Evolutionary conservation across 1,140 invertebrate species (phyloP), one percentile per base, ranked within the genome.

Genomic region (Colletes latitarsis): DNA sequence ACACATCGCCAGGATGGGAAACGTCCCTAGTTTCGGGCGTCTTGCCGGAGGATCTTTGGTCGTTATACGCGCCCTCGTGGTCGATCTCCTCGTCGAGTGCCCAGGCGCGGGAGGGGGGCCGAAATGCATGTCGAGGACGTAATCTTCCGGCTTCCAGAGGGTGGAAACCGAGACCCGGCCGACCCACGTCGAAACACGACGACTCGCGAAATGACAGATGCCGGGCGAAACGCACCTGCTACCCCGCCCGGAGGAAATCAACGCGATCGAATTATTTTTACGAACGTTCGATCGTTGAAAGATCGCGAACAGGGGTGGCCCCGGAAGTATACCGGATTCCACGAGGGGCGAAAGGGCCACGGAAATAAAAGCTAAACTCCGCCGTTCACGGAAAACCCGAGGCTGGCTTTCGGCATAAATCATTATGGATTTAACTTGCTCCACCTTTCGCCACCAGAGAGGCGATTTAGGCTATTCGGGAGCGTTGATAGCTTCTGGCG

Each of bases 191-290:
- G 76, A 53, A 72, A 53, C 46, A 72, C 60, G 58, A 63, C 58
- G 69, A 79, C 60, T 73, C 39, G 77, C 58, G 60, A 79, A 79
- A 79, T 79, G 77, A 79, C 77, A 69, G 70, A 79, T 72, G 77
- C 60, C 69, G 70, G 5, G 19, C 49, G 14, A n/a, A 78, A 57
- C 60, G 49, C 77, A 79, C 77, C 77, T 79, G 77, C 69, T 79
- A 73, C 77, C 77, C 67, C 41, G 14, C 15, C 30, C 30, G 39
- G 6, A 60, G 75, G 67, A 77, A 77, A 77, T 77, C 75, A 41
- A 62, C 46, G 55, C 43, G 75, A 77, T 70, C 75, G 75, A 77
- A 77, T 71, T 76, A 76, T 68, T 76, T 68, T 68, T 68, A 63
- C n/a, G 8, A n/a, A 57, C n/a, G 74, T 30, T 52, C 57, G 67